phyloP scores from a whole-genome alignment of 2,888 invertebrate genomes.

The Pristionchus japonicus region DNA sequence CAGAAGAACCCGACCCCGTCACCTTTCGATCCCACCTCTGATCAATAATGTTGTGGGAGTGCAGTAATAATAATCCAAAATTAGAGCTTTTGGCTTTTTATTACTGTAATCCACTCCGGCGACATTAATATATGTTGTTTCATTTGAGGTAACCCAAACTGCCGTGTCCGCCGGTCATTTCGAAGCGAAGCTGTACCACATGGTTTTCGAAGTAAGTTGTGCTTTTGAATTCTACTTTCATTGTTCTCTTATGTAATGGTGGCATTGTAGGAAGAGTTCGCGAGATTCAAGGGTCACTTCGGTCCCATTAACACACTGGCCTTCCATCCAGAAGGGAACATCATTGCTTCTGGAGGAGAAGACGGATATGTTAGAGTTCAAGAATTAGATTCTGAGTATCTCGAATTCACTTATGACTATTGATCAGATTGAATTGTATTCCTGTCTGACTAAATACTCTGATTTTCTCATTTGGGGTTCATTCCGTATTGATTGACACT shows the following conservation, averaged over 20 bases:
- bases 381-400: constrained; percentile 94
- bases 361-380: constrained; percentile 97
- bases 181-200: constrained; percentile 92
- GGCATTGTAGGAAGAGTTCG: constrained; percentile 88
- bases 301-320: constrained; percentile 98
- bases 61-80: no score
- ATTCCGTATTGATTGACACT: not conserved
- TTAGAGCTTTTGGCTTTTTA: no score
- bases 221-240: not conserved
- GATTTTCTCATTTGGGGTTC: not conserved
- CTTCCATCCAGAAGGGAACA: constrained; percentile 97
- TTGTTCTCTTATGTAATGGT: not conserved
- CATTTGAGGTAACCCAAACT: constrained; percentile 83
- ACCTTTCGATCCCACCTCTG: no score
- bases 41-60: no score
- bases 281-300: constrained; percentile 97
- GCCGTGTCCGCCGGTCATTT: constrained; percentile 95
- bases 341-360: constrained; percentile 95
- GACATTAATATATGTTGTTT: no score
- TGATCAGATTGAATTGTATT: not conserved
- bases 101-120: no score
- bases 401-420: constrained; percentile 93
- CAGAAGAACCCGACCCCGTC: no score
- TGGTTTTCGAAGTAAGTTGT: constrained; percentile 84
- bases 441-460: not conserved